These are phyloP conservation scores for Eonycteris spelaea DNA, from an alignment of 2,113 vertebrate genomes.

Conservation along the genomic window DNA sequence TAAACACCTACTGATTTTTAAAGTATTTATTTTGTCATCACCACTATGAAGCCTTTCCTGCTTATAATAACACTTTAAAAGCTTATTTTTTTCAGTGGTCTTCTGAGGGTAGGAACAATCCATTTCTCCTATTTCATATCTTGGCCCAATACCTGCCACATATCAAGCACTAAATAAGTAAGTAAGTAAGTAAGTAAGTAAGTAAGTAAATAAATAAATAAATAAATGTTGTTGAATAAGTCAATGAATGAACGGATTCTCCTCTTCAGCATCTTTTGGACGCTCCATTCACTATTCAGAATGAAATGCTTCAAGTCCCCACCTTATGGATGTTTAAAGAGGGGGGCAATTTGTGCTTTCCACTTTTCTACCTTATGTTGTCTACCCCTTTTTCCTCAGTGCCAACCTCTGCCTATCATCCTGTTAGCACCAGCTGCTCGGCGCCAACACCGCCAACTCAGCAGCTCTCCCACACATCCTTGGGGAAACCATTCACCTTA, in stretches of 20 bases:
- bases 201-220: neutral
- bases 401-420: slow-evolving; percentile 34
- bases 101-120: neutral
- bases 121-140: neutral
- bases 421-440: slow-evolving; percentile 71
- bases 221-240: neutral
- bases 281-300: neutral
- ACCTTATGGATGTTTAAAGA: neutral
- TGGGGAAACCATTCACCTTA: slow-evolving; percentile 78
- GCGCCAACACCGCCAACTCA: slow-evolving; percentile 71
- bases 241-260: neutral
- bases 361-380: neutral
- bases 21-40: neutral
- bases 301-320: neutral
- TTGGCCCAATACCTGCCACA: neutral
- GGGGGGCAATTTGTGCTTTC: neutral
- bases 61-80: neutral
- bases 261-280: neutral
- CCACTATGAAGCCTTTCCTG: neutral
- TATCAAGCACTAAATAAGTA: too few species aligned
- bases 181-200: too few species aligned
- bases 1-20: neutral
- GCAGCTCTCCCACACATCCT: slow-evolving; percentile 72
- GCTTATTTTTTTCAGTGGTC: neutral
- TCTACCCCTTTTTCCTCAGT: neutral